These are phyloP conservation scores for Clinocottus analis DNA, from an alignment of 2,113 vertebrate genomes.

Conservation along the genomic window DNA sequence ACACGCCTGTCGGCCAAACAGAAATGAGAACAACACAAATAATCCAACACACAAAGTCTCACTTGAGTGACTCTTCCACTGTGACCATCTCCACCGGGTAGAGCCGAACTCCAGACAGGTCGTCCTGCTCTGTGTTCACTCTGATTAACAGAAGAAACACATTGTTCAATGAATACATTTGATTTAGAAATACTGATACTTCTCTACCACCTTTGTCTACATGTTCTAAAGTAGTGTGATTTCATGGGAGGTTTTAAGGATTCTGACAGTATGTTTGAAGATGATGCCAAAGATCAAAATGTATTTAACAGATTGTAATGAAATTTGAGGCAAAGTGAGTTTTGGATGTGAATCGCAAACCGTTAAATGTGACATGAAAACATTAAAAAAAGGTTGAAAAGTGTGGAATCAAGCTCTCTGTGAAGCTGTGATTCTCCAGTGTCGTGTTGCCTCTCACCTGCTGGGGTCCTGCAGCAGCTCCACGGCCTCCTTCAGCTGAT, in stretches of 20 bases:
- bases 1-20: background rate
- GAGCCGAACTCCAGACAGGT: constrained; percentile 82
- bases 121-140: constrained; percentile 79
- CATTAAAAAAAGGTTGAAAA: too few species aligned
- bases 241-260: background rate
- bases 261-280: too few species aligned
- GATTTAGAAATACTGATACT: background rate
- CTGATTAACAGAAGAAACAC: constrained; percentile 61
- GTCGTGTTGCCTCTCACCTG: constrained; percentile 77
- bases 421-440: too few species aligned
- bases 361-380: background rate
- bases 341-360: too few species aligned
- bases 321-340: background rate
- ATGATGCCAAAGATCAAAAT: too few species aligned
- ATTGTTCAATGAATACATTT: background rate
- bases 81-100: constrained; percentile 83
- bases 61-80: constrained; percentile 81
- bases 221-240: background rate
- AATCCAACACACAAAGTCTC: constrained; percentile 32
- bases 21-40: background rate
- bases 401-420: too few species aligned
- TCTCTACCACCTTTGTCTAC: background rate
- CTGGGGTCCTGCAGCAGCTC: constrained; percentile 89
- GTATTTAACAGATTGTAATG: background rate
- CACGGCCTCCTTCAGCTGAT: constrained; percentile 91